A percentile compares a stretch with the other conserved stretches of the same genome.
Evolutionary conservation across 2,888 invertebrate genomes (phyloP).

Genomic region (Amblyteles armatorius): DNA sequence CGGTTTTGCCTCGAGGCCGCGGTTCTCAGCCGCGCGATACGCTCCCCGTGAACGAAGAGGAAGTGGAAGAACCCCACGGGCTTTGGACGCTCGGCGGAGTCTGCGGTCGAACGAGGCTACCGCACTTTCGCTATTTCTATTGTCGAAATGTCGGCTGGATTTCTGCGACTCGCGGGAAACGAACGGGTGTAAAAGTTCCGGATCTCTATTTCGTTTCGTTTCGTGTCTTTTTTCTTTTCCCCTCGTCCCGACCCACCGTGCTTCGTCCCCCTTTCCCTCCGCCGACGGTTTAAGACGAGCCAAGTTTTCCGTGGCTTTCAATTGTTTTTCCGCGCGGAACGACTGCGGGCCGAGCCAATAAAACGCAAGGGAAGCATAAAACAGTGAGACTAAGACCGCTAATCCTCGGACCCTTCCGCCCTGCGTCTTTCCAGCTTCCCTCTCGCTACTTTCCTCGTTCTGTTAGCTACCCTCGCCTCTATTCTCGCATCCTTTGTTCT

Average conservation of each 20-base stretch:
- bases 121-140: conserved; percentile 69
- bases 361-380: conserved; percentile 75
- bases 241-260: not conserved
- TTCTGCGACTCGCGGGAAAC: conserved; percentile 52
- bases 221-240: conserved; percentile 9
- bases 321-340: conserved; percentile 76
- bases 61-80: conserved; percentile 5
- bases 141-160: conserved; percentile 72
- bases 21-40: not conserved
- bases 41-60: conserved; percentile 33
- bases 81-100: not conserved
- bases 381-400: conserved; percentile 72
- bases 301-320: conserved; percentile 75
- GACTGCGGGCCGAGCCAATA: conserved; percentile 73
- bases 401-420: conserved; percentile 71
- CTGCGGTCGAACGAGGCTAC: conserved; percentile 40
- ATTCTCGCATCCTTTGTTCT: conserved; percentile 28
- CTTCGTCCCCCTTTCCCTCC: not conserved
- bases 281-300: conserved; percentile 73
- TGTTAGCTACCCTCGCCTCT: conserved; percentile 17
- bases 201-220: conserved; percentile 49
- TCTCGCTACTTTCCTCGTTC: conserved; percentile 28
- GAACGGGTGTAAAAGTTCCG: conserved; percentile 71
- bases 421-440: conserved; percentile 58
- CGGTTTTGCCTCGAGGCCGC: conserved; percentile 31